Base-by-base conservation (phyloP, 2,113 vertebrate genomes). In the Murina feae region DNA sequence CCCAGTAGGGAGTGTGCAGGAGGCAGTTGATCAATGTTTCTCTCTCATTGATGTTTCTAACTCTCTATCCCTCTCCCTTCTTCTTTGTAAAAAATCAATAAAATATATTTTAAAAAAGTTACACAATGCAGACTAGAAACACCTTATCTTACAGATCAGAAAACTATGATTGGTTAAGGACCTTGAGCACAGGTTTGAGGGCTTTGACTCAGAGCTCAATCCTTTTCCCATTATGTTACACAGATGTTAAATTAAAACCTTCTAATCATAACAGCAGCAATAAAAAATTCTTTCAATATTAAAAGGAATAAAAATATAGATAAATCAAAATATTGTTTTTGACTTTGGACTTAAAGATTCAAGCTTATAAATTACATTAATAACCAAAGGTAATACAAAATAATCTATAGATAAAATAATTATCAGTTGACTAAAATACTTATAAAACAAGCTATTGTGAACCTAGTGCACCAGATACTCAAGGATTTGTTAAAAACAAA, bases 341-440 rank as follows among this genome's bases (percentile, higher is more conserved):
- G 21, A 83, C 32, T 79, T 66, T 74, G n/a, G 63, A 93, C 47
- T 89, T 83, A 84, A 21, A 58, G 9, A 2, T 49, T 94, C 74
- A 94, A 74, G 21, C 13, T 76, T 74, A 86, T 42, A 89, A 89
- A 92, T 86, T 68, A 86, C 5, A 93, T 91, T 58, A 92, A 23
- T 55, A 90, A 37, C 17, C 32, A 89, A 91, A 81, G 9, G 53
- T 72, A 72, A 86, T 28, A 47, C 37, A 51, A 93, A 89, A 55
- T 71, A 71, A 82, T 35, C 25, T 42, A 78, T 1, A 86, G 75
- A 23, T 85, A 60, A 82, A 75, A 87, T 86, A 63, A 75, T 42
- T 53, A 72, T 4, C 20, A 89, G 42, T 65, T 76, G 37, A 88
- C 35, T 76, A 83, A 80, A 83, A 63, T 37, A n/a, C 6, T 71